phyloP scores from a whole-genome alignment of 37 sponge, comb jelly and placozoan genomes.

The Lycopodina hypogea region DNA sequence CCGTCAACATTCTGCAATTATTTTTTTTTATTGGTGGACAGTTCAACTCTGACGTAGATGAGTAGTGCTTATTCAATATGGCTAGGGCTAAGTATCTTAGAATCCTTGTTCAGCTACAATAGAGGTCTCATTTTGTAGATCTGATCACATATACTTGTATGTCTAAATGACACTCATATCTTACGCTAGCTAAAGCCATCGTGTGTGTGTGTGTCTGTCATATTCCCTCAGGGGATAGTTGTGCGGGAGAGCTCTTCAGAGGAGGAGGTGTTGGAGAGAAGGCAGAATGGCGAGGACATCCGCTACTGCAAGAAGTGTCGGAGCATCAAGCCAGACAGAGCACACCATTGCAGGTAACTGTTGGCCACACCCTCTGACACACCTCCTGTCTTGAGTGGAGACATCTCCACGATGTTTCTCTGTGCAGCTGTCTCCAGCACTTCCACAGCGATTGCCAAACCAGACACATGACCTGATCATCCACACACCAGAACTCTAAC shows the following conservation, averaged over 20 bases:
- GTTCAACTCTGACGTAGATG: too few species aligned
- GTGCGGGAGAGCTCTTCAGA: constrained; percentile 75
- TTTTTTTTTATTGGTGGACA: too few species aligned
- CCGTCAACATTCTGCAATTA: too few species aligned
- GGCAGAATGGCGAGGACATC: constrained; percentile 82
- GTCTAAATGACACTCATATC: too few species aligned
- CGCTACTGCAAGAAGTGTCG: constrained; percentile 93
- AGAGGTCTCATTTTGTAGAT: too few species aligned
- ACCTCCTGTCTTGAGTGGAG: not conserved
- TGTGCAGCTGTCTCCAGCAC: too few species aligned
- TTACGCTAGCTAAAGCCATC: too few species aligned
- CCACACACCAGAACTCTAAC: not conserved
- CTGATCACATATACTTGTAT: too few species aligned
- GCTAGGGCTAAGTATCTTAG: too few species aligned
- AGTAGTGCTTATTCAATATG: too few species aligned
- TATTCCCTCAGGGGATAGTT: constrained; percentile 66
- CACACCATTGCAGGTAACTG: constrained; percentile 93
- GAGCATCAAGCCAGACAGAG: constrained; percentile 94
- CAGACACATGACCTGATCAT: not conserved
- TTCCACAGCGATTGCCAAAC: not conserved
- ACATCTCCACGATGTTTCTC: not conserved
- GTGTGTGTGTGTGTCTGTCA: too few species aligned
- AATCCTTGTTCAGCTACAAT: too few species aligned
- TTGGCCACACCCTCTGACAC: not conserved
- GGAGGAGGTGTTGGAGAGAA: constrained; percentile 74